phyloP scores from a whole-genome alignment of 2,888 invertebrate species.

The Epistrophella euchroma region DNA sequence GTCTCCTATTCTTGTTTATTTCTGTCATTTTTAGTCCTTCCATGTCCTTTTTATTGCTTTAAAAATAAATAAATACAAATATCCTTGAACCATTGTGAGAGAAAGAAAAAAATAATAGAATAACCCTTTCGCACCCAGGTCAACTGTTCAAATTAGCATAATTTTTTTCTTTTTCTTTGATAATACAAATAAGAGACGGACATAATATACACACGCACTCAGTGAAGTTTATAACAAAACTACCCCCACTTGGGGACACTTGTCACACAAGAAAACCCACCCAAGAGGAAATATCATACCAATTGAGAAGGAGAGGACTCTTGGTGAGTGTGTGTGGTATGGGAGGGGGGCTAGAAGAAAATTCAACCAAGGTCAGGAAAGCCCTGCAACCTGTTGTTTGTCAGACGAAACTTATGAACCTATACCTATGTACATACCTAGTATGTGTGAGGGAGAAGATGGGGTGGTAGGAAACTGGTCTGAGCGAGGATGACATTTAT shows the following conservation, averaged over 20 bases:
- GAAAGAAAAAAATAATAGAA: neutral
- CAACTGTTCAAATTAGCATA: constrained; percentile 66
- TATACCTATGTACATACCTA: neutral
- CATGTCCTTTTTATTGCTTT: neutral
- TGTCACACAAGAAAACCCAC: constrained; percentile 68
- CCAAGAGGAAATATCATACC: constrained; percentile 47
- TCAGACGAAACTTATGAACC: constrained; percentile 46
- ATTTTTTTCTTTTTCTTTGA: constrained; percentile 46
- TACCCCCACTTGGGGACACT: constrained; percentile 63
- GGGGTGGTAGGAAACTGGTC: constrained; percentile 23
- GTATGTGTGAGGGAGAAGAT: neutral
- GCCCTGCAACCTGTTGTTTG: constrained; percentile 75
- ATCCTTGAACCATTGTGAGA: constrained; percentile 11
- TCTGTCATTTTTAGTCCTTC: constrained; percentile 8
- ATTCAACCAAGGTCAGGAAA: constrained; percentile 74
- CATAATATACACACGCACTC: constrained; percentile 53
- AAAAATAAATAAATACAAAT: neutral
- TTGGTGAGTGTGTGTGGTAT: constrained; percentile 46
- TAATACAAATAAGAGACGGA: constrained; percentile 28
- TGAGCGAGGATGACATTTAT: constrained; percentile 57
- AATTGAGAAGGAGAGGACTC: constrained; percentile 24
- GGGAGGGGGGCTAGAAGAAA: constrained; percentile 56
- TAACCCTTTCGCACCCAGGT: constrained; percentile 62
- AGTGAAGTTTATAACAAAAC: constrained; percentile 16
- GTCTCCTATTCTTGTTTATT: constrained; percentile 7